A percentile compares a stretch with the other conserved stretches of the same genome.
Conservation (phyloP, 2,113 vertebrate species). For the Phalacrocorax brasilianus region DNA sequence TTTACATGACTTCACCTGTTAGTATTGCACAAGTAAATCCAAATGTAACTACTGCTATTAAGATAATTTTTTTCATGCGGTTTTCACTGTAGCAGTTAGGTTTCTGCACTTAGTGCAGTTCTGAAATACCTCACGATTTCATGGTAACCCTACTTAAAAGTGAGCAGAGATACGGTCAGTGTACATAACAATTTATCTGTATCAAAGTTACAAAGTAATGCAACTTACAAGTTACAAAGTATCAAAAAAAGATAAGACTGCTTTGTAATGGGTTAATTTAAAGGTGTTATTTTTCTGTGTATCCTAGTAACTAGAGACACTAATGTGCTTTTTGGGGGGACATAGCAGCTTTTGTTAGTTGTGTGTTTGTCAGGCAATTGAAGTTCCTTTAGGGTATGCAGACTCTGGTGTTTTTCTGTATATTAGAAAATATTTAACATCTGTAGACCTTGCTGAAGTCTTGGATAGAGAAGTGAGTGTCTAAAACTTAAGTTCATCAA, state of each 20-base stretch:
- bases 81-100: not conserved
- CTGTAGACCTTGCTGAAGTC: not conserved
- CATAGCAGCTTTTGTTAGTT: not conserved
- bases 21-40: not conserved
- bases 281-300: not conserved
- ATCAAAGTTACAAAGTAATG: not conserved
- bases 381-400: not conserved
- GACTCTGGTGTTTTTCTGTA: not conserved
- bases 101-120: not conserved
- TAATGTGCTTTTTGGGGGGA: not conserved
- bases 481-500: not conserved
- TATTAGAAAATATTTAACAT: not conserved
- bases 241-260: not conserved
- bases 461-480: not conserved
- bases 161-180: not conserved
- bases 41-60: not conserved
- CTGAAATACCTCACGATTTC: not conserved
- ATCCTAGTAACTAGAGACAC: not conserved
- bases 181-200: not conserved
- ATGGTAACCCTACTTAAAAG: not conserved
- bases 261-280: not conserved
- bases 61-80: not conserved
- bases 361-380: not conserved
- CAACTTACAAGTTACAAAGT: too few species aligned
- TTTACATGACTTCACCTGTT: not conserved